These are phyloP conservation scores for Lineus longissimus DNA, from an alignment of 1,140 invertebrate genomes.

Conservation along the genomic window DNA sequence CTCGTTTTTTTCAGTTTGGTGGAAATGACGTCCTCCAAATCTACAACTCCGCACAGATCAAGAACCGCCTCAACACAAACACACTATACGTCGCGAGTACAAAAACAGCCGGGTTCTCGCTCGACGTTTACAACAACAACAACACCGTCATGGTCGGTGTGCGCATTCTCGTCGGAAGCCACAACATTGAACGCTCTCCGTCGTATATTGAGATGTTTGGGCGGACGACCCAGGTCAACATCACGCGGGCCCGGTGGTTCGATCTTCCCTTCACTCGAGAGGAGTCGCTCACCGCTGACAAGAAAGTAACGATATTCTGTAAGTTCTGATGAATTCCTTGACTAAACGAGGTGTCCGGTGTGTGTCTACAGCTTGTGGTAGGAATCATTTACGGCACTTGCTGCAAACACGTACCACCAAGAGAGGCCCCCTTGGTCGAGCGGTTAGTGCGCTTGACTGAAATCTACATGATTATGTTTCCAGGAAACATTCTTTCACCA, in stretches of 20 bases:
- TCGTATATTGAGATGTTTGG: slow-evolving; percentile 79
- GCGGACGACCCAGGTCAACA: slow-evolving; percentile 69
- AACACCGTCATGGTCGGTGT: slow-evolving; percentile 78
- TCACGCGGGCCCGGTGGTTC: slow-evolving; percentile 84
- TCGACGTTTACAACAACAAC: slow-evolving; percentile 87
- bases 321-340: slow-evolving; percentile 22
- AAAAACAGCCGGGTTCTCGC: slow-evolving; percentile 72
- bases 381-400: no score
- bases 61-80: slow-evolving; percentile 84
- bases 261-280: slow-evolving; percentile 92
- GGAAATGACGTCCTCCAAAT: slow-evolving; percentile 93
- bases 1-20: slow-evolving; percentile 62
- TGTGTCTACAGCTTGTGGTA: no score
- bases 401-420: no score
- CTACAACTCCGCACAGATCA: slow-evolving; percentile 91
- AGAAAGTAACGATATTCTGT: slow-evolving; percentile 80
- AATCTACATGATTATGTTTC: no score
- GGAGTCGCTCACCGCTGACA: slow-evolving; percentile 89
- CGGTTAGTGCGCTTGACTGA: no score
- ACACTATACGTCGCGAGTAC: slow-evolving; percentile 49
- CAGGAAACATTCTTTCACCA: no score
- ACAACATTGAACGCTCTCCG: slow-evolving; percentile 80
- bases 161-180: slow-evolving; percentile 78
- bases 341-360: no score
- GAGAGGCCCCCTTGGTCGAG: no score